These are phyloP conservation scores for Phrynocephalus versicolor DNA, from an alignment of 2,113 vertebrate species.

Conservation along the genomic window DNA sequence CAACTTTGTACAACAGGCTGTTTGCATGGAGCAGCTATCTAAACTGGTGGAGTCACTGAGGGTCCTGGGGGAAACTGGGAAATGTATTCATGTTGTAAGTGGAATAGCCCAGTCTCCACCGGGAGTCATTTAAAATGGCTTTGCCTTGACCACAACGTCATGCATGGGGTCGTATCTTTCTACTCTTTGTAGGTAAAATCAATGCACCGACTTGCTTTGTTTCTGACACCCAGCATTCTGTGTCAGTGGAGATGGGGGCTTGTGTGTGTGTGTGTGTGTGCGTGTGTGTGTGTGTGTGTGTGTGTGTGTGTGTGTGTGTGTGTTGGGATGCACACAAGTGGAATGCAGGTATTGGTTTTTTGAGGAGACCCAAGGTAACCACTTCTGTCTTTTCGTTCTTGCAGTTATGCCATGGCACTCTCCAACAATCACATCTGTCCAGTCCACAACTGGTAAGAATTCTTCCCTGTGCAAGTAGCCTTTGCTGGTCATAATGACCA, in stretches of 20 bases:
- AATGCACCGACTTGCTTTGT: too few species aligned
- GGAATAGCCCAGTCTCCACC: too few species aligned
- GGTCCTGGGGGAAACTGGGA: too few species aligned
- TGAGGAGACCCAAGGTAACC: not conserved
- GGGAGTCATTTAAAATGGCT: too few species aligned
- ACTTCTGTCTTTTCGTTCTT: constrained; percentile 26
- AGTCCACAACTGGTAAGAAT: constrained; percentile 85
- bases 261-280: not conserved
- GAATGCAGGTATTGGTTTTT: not conserved
- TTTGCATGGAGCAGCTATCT: too few species aligned
- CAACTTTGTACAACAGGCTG: too few species aligned
- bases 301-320: not conserved
- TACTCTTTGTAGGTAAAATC: too few species aligned
- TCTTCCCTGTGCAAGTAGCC: not conserved
- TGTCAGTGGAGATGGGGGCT: not conserved
- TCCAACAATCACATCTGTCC: constrained; percentile 92
- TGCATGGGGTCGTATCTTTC: too few species aligned
- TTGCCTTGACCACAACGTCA: too few species aligned
- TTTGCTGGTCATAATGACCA: not conserved
- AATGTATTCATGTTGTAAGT: too few species aligned
- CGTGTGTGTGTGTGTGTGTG: not conserved
- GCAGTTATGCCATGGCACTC: constrained; percentile 88
- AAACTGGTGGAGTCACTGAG: too few species aligned
- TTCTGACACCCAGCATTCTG: not conserved
- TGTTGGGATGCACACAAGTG: not conserved